A percentile compares a stretch with the other conserved stretches of the same genome.
Evolutionary conservation across 2,888 invertebrate genomes (phyloP).

Genomic region (Chymomyza amoena): DNA sequence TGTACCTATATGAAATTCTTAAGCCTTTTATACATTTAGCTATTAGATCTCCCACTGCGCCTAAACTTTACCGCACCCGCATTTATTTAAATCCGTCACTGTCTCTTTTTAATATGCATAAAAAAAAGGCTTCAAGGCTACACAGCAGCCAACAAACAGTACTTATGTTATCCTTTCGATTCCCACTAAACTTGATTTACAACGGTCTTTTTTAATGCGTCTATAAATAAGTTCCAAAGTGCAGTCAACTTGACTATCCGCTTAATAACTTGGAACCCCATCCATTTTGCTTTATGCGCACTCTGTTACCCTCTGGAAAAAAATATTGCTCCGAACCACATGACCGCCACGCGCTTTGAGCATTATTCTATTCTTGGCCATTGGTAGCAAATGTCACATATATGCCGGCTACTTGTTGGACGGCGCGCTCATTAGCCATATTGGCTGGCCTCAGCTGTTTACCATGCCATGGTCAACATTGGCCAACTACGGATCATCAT

Average conservation of each 20-base stretch:
- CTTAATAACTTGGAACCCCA: constrained; percentile 40
- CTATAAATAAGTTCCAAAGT: background rate
- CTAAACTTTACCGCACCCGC: too few relatives aligned
- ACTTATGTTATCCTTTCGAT: constrained; percentile 27
- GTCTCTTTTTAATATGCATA: too few relatives aligned
- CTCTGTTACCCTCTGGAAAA: background rate
- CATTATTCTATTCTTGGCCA: constrained; percentile 26
- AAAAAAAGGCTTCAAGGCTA: constrained; percentile 16
- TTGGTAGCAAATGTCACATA: constrained; percentile 52
- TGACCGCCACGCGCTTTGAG: constrained; percentile 30
- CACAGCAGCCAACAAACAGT: constrained; percentile 1
- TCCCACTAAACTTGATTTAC: constrained; percentile 22
- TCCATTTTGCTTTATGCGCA: constrained; percentile 59
- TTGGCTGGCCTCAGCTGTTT: constrained; percentile 29
- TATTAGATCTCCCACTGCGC: too few relatives aligned
- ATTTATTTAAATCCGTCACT: too few relatives aligned
- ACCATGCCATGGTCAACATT: constrained; percentile 49
- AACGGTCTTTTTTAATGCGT: constrained; percentile 4
- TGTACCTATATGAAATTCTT: too few relatives aligned
- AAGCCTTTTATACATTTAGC: too few relatives aligned
- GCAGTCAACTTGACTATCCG: background rate
- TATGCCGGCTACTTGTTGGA: constrained; percentile 20
- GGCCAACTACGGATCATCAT: constrained; percentile 23
- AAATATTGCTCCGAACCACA: constrained; percentile 29
- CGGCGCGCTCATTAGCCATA: constrained; percentile 12